Conservation (phyloP, 2,888 invertebrate species). For the Agelastica alni region DNA sequence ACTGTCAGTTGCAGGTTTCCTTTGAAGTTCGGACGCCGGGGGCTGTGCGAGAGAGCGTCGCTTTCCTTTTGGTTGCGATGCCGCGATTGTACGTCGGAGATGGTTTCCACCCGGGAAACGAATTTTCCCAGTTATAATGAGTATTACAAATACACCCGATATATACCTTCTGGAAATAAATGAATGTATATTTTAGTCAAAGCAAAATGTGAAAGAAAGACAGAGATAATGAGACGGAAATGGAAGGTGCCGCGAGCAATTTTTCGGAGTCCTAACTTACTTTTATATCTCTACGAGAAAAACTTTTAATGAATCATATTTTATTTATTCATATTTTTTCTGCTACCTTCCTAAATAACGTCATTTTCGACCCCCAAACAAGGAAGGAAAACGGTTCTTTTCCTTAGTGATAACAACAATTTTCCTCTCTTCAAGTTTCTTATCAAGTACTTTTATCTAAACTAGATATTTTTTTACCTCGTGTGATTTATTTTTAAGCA, state of each 20-base stretch:
- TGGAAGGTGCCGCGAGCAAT: neutral
- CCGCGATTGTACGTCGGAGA: constrained; percentile 6
- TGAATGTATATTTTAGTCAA: neutral
- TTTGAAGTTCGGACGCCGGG: constrained; percentile 42
- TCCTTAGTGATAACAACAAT: no score
- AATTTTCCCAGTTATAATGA: constrained; percentile 16
- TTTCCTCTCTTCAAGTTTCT: no score
- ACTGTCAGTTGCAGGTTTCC: constrained; percentile 48
- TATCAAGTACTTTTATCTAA: no score
- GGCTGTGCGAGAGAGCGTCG: constrained; percentile 20
- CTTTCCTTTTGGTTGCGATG: constrained; percentile 6
- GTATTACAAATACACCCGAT: constrained; percentile 18
- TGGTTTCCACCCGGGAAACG: constrained; percentile 9
- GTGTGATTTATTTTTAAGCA: no score
- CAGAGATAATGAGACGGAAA: neutral
- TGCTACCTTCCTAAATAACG: no score
- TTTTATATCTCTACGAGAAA: neutral
- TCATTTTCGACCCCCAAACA: no score
- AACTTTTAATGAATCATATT: no score
- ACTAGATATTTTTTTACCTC: no score
- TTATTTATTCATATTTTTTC: no score
- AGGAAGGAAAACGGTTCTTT: no score
- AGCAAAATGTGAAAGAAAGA: neutral
- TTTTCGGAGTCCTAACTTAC: neutral
- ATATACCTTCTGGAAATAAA: constrained; percentile 2